phyloP scores from a whole-genome alignment of 2,113 vertebrate species.

The Lepus americanus region DNA sequence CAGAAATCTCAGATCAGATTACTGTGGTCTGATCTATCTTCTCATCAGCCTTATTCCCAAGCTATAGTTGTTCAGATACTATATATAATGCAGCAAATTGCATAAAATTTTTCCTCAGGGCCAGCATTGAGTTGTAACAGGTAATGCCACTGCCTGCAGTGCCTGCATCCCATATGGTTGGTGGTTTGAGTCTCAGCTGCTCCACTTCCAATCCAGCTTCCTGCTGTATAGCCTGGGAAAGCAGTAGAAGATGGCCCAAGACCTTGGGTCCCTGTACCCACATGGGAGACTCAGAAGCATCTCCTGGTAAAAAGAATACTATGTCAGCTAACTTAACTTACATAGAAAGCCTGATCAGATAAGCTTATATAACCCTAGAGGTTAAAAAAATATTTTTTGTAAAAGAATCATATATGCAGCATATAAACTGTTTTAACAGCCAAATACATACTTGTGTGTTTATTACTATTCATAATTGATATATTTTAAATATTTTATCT shows the following conservation, averaged over 20 bases:
- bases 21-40: neutral
- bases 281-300: too few relatives aligned
- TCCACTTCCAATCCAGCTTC: too few relatives aligned
- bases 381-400: neutral
- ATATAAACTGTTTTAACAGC: neutral
- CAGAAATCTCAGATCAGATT: neutral
- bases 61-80: neutral
- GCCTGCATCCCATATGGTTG: too few relatives aligned
- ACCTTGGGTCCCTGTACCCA: too few relatives aligned
- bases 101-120: too few relatives aligned
- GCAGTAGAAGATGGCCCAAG: too few relatives aligned
- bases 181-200: too few relatives aligned
- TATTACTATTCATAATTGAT: too few relatives aligned
- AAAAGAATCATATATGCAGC: neutral
- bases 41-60: neutral
- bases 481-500: neutral
- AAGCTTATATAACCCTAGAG: neutral
- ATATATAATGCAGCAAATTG: too few relatives aligned
- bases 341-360: neutral
- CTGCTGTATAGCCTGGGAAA: too few relatives aligned
- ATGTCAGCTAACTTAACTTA: neutral
- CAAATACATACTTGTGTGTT: neutral
- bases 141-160: too few relatives aligned
- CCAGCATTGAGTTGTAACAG: too few relatives aligned
- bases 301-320: neutral